phyloP scores from a whole-genome alignment of 2,797 vertebrate genomes.

The Melopsittacus undulatus region DNA sequence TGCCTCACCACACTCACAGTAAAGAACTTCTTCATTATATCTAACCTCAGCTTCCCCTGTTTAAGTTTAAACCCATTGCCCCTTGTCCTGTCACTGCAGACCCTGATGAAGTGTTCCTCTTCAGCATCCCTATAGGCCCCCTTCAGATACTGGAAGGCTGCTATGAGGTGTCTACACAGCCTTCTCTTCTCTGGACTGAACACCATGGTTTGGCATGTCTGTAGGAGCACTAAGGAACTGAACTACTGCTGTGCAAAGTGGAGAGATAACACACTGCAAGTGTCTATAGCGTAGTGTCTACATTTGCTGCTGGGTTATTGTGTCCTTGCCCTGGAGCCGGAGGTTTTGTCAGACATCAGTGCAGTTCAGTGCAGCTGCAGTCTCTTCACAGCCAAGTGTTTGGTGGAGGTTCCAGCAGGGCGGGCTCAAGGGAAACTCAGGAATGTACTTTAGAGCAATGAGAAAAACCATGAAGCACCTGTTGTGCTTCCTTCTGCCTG shows the following conservation, averaged over 20 bases:
- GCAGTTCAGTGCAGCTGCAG: neutral
- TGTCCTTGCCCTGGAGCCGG: neutral
- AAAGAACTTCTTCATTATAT: neutral
- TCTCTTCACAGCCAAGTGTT: slow-evolving; percentile 1
- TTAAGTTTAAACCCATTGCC: no score
- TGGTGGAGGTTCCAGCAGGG: neutral
- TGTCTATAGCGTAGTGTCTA: neutral
- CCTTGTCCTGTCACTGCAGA: no score
- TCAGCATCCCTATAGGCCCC: neutral
- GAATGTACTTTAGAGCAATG: neutral
- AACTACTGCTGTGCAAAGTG: neutral
- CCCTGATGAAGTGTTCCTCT: no score
- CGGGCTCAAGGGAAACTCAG: neutral
- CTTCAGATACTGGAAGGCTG: neutral
- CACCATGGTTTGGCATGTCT: rapidly evolving
- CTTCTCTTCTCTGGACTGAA: neutral
- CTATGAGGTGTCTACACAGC: neutral
- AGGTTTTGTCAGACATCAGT: neutral
- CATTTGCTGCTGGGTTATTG: neutral
- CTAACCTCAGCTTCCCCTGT: neutral
- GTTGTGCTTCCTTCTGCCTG: neutral
- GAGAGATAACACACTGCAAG: neutral
- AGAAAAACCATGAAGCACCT: neutral
- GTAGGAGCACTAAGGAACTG: neutral
- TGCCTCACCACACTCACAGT: neutral